Evolutionary conservation across 2,797 vertebrate species (phyloP).

Genomic region (Myotis planiceps): DNA sequence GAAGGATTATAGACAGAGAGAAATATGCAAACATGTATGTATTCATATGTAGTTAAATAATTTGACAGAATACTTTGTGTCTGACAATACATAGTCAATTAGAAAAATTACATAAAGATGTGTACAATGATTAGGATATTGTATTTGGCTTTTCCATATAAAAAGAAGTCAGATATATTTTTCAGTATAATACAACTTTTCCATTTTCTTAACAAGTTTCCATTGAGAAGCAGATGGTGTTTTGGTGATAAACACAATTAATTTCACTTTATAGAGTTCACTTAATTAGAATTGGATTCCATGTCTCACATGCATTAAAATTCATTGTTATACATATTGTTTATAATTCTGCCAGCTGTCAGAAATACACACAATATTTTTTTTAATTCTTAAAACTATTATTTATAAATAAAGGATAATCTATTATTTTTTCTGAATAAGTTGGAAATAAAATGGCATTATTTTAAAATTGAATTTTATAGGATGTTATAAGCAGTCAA

Average conservation of each 20-base stretch:
- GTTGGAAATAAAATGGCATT: neutral
- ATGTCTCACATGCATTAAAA: slow-evolving; percentile 31
- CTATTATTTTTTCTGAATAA: neutral
- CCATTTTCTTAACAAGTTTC: slow-evolving; percentile 44
- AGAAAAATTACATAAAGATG: slow-evolving; percentile 11
- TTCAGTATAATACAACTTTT: slow-evolving; percentile 3
- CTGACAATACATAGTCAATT: neutral
- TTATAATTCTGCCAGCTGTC: slow-evolving; percentile 47
- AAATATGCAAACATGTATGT: neutral
- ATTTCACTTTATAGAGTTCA: slow-evolving; percentile 69
- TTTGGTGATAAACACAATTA: slow-evolving; percentile 65
- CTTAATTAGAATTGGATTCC: slow-evolving; percentile 63
- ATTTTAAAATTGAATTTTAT: slow-evolving; percentile 15
- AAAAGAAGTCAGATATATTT: neutral
- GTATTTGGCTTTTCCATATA: neutral
- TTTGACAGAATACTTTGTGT: neutral
- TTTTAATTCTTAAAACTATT: slow-evolving; percentile 5
- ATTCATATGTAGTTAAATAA: neutral
- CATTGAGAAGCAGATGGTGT: slow-evolving; percentile 71
- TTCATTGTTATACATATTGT: slow-evolving; percentile 44
- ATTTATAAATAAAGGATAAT: neutral
- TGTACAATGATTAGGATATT: neutral
- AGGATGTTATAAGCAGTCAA: neutral
- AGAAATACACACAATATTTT: slow-evolving; percentile 27
- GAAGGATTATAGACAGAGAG: neutral